Base-by-base conservation (phyloP, 2,888 invertebrate genomes). In the Ariolimax columbianus region DNA sequence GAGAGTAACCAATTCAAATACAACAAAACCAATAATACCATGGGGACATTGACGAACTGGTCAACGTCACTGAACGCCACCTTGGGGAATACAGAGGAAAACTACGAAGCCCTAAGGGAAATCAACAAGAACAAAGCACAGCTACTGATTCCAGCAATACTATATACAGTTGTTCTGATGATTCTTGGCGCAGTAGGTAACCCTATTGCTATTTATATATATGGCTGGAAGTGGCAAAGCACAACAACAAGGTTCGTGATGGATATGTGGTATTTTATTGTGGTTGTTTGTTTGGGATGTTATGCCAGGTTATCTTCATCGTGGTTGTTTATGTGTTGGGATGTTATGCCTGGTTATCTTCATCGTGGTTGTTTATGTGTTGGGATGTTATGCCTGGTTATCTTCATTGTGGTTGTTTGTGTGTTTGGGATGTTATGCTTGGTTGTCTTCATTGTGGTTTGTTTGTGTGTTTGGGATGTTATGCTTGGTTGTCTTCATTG, bases 121-220 rank as follows among this genome's bases (percentile, higher is more conserved):
- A 83, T 87, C 63, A 88, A 88, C 72, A 68, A 78, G 19, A 70
- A 83, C 59, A 88, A 88, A 59, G 84, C 86, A 7, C 43, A 72
- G 23, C 73, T 86, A 19, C 77, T 88, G 43, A 82, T 82, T 17
- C 88, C 88, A 7, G 88, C 78, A 11, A 87, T 88, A 23, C 7
- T 84, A 30, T 85, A 87, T 72, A 87, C 84, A 0, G 81, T 87
- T 6, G 26, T 86, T 6, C 82, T 88, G 43, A 88, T 88, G 88
- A 47, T 87, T 14, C 47, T 88, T 26, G 88, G 88, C 26, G 23
- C 86, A 26, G 36, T 88, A 11, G 88, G 88, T 23, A 88, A 88
- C 70, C 87, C 88, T 6, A 23, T 88, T 1, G 87, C 87, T 14
- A 86, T 88, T 38, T 88, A 85, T 70, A 88, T 88, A 84, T 88